Base-by-base conservation (phyloP, 2,113 vertebrate genomes). In the Caretta caretta region DNA sequence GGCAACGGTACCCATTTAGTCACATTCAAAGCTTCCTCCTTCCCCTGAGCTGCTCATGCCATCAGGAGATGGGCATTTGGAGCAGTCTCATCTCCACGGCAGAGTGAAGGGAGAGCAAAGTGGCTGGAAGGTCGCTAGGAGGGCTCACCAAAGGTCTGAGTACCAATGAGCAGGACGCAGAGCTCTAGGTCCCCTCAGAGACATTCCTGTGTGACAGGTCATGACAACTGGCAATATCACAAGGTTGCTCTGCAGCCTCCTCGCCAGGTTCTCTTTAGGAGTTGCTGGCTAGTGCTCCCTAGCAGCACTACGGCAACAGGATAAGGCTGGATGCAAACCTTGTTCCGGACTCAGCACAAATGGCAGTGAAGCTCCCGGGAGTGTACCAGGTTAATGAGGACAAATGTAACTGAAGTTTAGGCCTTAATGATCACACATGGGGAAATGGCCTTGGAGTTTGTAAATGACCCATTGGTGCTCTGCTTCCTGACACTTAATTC, bases 351-450 rank as follows among this genome's bases (percentile, higher is more conserved):
- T 38, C n/a, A 42, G 72, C 19, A 38, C 38, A 0, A 1, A 2
- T 0, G 42, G 84, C 1, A 24, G 78, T 2, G 83, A 42, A 42
- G 38, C 76, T 5, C 2, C 8, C n/a, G 9, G n/a, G 19, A 8
- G 80, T 11, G 10, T 16, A 22, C 48, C 62, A 22, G 80, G 22
- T 29, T 17, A 49, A 65, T 1, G 22, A 83, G 85, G n/a, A 48
- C 65, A 11, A 22, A 29, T 0, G 48, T 29, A 29, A 5, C 22
- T 8, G 72, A 69, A 69, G 84, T 35, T 81, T 59, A 24, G 42
- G 80, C 54, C 54, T 29, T 0, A 38, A 11, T 6, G 79, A 59
- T 49, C 16, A 2, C 4, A 49, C 0, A 14, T 29, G 9, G 0
- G 20, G 11, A 10, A 24, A 51, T 51, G 54, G 69, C 24, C 42